phyloP scores from a whole-genome alignment of 2,888 invertebrate genomes.

The Strigamia transsilvanica region DNA sequence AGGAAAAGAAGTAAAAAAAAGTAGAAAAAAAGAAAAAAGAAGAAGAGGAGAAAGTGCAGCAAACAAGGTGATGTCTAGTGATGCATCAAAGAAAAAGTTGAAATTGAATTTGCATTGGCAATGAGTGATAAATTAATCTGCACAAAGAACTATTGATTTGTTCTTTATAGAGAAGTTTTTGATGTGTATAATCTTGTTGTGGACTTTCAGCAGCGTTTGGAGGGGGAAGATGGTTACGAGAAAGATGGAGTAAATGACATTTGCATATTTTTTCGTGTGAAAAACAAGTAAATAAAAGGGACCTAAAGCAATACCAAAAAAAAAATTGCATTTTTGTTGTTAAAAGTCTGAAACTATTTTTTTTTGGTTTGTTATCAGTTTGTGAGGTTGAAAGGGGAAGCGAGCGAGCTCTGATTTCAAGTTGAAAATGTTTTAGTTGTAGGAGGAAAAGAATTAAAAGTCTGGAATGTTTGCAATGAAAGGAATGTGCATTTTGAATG shows the following conservation, averaged over 20 bases:
- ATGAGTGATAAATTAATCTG: constrained; percentile 45
- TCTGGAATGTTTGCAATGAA: too few relatives aligned
- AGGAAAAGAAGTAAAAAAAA: not conserved
- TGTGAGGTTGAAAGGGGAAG: not conserved
- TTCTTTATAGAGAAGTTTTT: constrained; percentile 24
- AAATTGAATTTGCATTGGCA: constrained; percentile 41
- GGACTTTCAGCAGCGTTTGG: not conserved
- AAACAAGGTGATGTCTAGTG: constrained; percentile 42
- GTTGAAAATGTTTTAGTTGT: not conserved
- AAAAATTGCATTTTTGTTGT: not conserved
- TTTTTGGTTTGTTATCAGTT: constrained; percentile 2
- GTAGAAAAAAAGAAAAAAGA: not conserved
- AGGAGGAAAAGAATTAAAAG: not conserved
- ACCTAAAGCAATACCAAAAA: not conserved
- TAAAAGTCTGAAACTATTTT: not conserved
- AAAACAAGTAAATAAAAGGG: constrained; percentile 38
- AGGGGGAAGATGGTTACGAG: not conserved
- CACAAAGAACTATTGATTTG: constrained; percentile 43
- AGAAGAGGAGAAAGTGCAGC: not conserved
- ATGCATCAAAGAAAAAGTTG: constrained; percentile 48
- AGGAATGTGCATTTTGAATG: too few relatives aligned
- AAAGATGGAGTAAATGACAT: not conserved
- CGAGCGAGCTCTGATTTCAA: not conserved
- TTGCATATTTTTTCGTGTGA: constrained; percentile 28
- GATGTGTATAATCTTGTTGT: constrained; percentile 38